Evolutionary conservation across 2,797 vertebrate genomes (phyloP).

Genomic region (Rachycentron canadum): DNA sequence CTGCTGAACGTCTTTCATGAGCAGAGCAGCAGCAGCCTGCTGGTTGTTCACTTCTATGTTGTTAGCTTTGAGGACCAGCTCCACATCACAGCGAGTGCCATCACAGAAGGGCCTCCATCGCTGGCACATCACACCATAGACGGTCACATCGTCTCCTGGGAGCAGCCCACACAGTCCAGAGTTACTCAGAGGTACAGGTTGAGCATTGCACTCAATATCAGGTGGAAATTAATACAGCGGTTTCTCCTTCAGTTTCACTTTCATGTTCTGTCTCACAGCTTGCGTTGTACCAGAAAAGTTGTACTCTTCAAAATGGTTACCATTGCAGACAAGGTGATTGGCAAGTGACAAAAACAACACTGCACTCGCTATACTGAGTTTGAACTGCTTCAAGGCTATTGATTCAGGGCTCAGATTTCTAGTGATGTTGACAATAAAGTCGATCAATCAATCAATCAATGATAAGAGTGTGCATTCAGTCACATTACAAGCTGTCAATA

Average conservation of each 20-base stretch:
- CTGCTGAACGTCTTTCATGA: constrained; percentile 90
- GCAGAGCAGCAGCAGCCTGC: constrained; percentile 84
- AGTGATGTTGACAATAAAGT: too few species aligned
- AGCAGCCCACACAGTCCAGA: not conserved
- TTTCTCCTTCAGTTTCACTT: not conserved
- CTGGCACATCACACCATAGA: constrained; percentile 94
- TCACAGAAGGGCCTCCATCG: constrained; percentile 93
- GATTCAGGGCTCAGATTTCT: too few species aligned
- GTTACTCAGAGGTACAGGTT: not conserved
- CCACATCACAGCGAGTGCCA: constrained; percentile 90
- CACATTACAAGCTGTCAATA: not conserved
- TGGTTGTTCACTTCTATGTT: constrained; percentile 95
- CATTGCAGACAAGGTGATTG: too few species aligned
- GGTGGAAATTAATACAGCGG: not conserved
- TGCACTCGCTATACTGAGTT: too few species aligned
- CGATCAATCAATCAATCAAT: too few species aligned
- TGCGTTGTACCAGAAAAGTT: not conserved
- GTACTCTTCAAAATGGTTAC: too few species aligned
- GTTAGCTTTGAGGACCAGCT: constrained; percentile 95
- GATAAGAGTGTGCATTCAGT: too few species aligned
- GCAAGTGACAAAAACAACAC: too few species aligned
- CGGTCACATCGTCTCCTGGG: constrained; percentile 94
- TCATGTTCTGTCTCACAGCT: not conserved
- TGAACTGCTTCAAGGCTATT: too few species aligned
- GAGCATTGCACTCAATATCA: not conserved